Conservation (phyloP, 2,113 vertebrate species). For the Galeopterus variegatus region DNA sequence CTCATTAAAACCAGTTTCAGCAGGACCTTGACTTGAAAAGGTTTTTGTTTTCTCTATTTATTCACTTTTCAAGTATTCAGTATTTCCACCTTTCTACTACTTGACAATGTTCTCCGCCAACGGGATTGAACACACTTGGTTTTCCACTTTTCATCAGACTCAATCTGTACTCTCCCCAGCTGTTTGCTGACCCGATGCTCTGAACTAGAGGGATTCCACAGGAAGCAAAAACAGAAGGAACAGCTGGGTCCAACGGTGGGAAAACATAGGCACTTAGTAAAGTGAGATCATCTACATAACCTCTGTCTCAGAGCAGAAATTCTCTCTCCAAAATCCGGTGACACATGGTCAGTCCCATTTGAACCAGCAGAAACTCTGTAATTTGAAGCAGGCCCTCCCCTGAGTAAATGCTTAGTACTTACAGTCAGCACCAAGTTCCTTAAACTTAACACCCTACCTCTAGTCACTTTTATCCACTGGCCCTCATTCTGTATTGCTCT, state of each 20-base stretch:
- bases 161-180: background rate
- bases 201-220: slow-evolving; percentile 21
- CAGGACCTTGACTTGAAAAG: background rate
- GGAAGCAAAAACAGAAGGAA: slow-evolving; percentile 67
- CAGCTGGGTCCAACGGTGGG: slow-evolving; percentile 63
- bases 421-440: background rate
- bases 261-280: slow-evolving; percentile 52
- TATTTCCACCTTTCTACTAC: background rate
- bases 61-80: background rate
- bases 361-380: background rate
- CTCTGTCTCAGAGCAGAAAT: slow-evolving; percentile 47
- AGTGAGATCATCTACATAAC: slow-evolving; percentile 54
- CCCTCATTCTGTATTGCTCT: background rate
- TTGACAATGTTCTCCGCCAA: background rate
- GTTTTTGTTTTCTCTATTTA: background rate
- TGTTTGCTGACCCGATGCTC: background rate
- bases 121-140: background rate
- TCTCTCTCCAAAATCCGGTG: slow-evolving; percentile 23
- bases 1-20: background rate
- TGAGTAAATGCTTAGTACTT: background rate
- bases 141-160: background rate
- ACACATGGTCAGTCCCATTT: background rate
- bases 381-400: background rate
- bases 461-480: background rate
- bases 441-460: background rate